These are phyloP conservation scores for Geotrupes spiniger DNA, from an alignment of 2,888 invertebrate genomes.

Conservation along the genomic window DNA sequence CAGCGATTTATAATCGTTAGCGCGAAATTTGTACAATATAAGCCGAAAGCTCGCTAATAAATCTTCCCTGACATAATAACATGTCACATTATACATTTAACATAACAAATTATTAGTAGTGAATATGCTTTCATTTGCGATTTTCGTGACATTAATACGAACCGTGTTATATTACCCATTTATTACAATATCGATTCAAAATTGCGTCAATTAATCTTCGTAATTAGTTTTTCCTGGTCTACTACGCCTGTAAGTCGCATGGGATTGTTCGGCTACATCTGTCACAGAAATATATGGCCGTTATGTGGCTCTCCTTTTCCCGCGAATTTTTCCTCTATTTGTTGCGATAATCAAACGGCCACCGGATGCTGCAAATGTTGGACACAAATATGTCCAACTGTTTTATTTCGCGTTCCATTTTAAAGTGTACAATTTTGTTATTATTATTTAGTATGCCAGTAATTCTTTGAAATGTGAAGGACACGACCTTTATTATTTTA, in stretches of 20 bases:
- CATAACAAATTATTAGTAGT: slow-evolving; percentile 18
- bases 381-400: no score
- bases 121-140: slow-evolving; percentile 18
- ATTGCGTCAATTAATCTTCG: slow-evolving; percentile 19
- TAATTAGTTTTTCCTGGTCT: slow-evolving; percentile 48
- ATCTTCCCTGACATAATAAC: slow-evolving; percentile 14
- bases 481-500: no score
- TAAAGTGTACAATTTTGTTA: no score
- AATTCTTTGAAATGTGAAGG: no score
- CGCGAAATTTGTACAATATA: slow-evolving; percentile 2
- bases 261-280: slow-evolving; percentile 46
- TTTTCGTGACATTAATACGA: slow-evolving; percentile 14
- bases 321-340: not conserved
- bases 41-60: slow-evolving; percentile 12
- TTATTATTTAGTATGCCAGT: no score
- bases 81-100: slow-evolving; percentile 16
- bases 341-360: slow-evolving; percentile 11
- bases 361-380: no score
- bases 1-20: no score
- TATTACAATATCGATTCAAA: slow-evolving; percentile 26
- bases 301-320: slow-evolving; percentile 8
- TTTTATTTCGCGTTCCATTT: no score
- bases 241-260: slow-evolving; percentile 43
- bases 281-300: slow-evolving; percentile 42
- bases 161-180: slow-evolving; percentile 19